Evolutionary conservation across 2,113 vertebrate species (phyloP).

Genomic region (Meriones unguiculatus): DNA sequence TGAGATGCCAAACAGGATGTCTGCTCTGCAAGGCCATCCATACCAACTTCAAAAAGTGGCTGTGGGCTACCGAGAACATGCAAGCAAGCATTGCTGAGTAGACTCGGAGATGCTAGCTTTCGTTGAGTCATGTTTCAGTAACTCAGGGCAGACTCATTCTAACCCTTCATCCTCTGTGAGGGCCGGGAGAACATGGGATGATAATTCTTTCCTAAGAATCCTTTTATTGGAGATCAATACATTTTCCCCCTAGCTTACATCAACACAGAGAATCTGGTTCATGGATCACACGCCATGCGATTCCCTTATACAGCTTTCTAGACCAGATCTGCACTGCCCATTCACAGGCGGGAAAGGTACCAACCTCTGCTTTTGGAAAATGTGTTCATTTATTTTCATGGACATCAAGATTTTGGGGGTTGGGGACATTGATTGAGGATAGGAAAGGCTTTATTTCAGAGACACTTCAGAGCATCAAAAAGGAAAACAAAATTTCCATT

Average conservation of each 20-base stretch:
- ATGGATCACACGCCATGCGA: too few relatives aligned
- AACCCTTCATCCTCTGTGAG: not conserved
- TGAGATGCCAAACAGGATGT: not conserved
- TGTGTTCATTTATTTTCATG: not conserved
- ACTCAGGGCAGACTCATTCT: not conserved
- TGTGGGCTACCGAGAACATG: not conserved
- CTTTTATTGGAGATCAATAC: not conserved
- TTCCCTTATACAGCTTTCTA: not conserved
- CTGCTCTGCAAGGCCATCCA: not conserved
- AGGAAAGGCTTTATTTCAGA: conserved; percentile 11
- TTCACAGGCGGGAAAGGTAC: too few relatives aligned
- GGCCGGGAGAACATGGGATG: not conserved
- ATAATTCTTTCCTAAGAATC: not conserved
- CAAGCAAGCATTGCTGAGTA: not conserved
- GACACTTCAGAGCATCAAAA: not conserved
- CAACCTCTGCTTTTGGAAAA: not conserved
- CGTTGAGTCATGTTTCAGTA: not conserved
- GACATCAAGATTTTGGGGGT: not conserved
- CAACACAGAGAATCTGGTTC: not conserved
- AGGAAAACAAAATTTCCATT: not conserved
- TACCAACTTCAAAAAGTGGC: not conserved
- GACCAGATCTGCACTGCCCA: not conserved
- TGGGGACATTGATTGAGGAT: not conserved
- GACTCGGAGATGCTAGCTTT: not conserved
- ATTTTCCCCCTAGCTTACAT: not conserved